Base-by-base conservation (phyloP, 1,140 invertebrate species). In the Chironomus striatipennis region DNA sequence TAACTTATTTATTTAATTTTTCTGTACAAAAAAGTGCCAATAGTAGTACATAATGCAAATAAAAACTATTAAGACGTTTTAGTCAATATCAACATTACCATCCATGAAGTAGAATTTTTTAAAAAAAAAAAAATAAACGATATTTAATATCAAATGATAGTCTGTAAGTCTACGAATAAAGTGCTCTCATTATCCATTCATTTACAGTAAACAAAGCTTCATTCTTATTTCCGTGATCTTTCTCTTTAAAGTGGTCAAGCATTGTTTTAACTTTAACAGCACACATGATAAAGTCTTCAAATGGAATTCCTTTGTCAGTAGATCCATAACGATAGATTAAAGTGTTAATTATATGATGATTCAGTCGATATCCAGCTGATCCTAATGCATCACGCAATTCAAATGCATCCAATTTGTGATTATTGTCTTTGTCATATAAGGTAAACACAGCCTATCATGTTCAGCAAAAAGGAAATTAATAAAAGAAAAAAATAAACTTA, bases 231-330 rank as follows among this genome's bases (percentile, higher is more conserved):
- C 88, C 85, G 2, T 88, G 85, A 80, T 93, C 91, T 79, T 88
- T 87, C 79, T 89, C 88, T 79, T 90, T 87, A 82, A 94, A 94
- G 76, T 90, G 88, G 83, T 94, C 93, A 81, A 97, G 95, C 91
- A 97, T 96, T 64, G 92, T 92, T 85, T 97, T 97, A 65, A 98
- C 85, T 82, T n/a, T n/a, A n/a, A n/a, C n/a, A n/a, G n/a, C n/a
- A n/a, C n/a, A n/a, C n/a, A n/a, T n/a, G n/a, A n/a, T 92, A 82
- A 95, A 98, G 82, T 98, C 95, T 78, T 97, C 95, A 83, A 98
- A 98, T 47, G 90, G 87, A 75, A 98, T 89, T 12, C 93, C 93
- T 75, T 93, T 89, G 77, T 89, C 89, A 75, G 91, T 91, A 15
- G 93, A n/a, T n/a, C n/a, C 92, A 83, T 96, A 98, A 78, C 96